These are phyloP conservation scores for Chaetogeoica ovagalla DNA, from an alignment of 2,888 invertebrate species.

Conservation along the genomic window DNA sequence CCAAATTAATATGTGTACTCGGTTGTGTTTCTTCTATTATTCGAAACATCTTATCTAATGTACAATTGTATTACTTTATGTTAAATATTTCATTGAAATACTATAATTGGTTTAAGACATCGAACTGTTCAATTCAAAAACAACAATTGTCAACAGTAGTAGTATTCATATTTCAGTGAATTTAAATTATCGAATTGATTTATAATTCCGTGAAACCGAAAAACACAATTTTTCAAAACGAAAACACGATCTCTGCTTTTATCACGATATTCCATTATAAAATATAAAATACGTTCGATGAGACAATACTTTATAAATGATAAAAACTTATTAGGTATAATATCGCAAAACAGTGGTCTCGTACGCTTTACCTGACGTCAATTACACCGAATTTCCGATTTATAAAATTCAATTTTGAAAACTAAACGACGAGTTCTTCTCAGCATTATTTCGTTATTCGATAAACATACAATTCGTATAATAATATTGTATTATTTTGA, in stretches of 20 bases:
- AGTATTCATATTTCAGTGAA: slow-evolving; percentile 10
- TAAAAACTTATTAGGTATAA: slow-evolving; percentile 19
- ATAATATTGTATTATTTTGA: too few species aligned
- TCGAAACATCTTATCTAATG: background rate
- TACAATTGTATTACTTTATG: background rate
- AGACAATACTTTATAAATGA: slow-evolving; percentile 22
- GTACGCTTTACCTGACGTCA: background rate
- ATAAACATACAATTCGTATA: too few species aligned
- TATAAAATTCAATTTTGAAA: background rate
- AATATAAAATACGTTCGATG: slow-evolving; percentile 45
- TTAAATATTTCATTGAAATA: slow-evolving; percentile 9
- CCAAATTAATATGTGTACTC: background rate
- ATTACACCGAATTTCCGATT: slow-evolving; percentile 22
- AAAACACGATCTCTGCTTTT: slow-evolving; percentile 33
- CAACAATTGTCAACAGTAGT: slow-evolving; percentile 20
- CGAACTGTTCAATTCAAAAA: background rate
- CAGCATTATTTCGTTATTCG: too few species aligned
- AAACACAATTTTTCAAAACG: slow-evolving; percentile 27
- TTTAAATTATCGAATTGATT: background rate
- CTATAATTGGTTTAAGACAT: slow-evolving; percentile 7
- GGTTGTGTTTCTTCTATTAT: slow-evolving; percentile 9
- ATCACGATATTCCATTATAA: slow-evolving; percentile 32
- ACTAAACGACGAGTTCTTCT: background rate
- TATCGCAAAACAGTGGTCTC: background rate
- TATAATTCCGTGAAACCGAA: slow-evolving; percentile 9